Evolutionary conservation across 1,140 invertebrate genomes (phyloP).

Genomic region (Colletes latitarsis): DNA sequence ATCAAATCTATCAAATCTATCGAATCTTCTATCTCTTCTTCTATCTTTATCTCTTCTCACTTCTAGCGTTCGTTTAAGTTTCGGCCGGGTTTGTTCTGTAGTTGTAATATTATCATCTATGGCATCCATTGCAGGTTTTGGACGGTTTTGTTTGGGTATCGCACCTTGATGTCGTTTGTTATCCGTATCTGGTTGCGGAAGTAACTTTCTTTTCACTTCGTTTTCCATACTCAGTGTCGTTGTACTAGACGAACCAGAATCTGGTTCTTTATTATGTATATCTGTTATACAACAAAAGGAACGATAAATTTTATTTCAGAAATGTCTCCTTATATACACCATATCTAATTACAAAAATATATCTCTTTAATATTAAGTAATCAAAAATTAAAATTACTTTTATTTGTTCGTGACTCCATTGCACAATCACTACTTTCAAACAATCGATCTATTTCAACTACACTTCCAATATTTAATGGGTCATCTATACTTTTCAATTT

Average conservation of each 20-base stretch:
- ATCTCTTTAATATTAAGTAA: not conserved
- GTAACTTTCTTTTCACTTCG: slow-evolving; percentile 77
- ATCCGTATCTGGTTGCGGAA: slow-evolving; percentile 74
- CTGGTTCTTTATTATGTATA: slow-evolving; percentile 78
- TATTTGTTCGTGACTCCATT: slow-evolving; percentile 77
- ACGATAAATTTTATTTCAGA: not conserved
- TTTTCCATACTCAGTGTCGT: slow-evolving; percentile 83
- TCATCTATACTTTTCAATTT: slow-evolving; percentile 75
- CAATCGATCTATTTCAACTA: slow-evolving; percentile 81
- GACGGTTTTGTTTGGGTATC: slow-evolving; percentile 85
- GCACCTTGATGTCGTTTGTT: slow-evolving; percentile 85
- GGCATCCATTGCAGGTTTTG: slow-evolving; percentile 58
- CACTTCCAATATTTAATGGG: slow-evolving; percentile 72
- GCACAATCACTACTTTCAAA: slow-evolving; percentile 80
- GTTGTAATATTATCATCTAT: slow-evolving; percentile 47
- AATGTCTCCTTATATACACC: not conserved
- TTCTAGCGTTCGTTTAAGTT: slow-evolving; percentile 78
- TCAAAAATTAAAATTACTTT: slow-evolving; percentile 73
- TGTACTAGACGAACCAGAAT: slow-evolving; percentile 81
- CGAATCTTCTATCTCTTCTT: slow-evolving; percentile 69
- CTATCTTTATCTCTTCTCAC: slow-evolving; percentile 78
- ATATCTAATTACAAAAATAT: not conserved
- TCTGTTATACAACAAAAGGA: slow-evolving; percentile 64
- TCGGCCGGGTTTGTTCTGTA: slow-evolving; percentile 37
- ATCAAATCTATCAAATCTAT: slow-evolving; percentile 79